phyloP scores from a whole-genome alignment of 2,888 invertebrate genomes.

The Drosophila monieri region DNA sequence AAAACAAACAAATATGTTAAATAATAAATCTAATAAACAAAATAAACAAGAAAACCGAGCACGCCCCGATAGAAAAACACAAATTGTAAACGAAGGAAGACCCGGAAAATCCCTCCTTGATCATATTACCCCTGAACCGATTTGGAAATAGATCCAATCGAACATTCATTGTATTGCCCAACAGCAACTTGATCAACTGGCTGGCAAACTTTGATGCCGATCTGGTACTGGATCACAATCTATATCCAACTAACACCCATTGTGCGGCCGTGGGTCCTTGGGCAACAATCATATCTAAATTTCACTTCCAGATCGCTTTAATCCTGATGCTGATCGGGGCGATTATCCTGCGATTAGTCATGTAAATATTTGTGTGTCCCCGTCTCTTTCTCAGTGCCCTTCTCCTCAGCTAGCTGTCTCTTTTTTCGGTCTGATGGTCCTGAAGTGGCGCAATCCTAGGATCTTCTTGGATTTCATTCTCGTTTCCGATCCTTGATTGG shows the following conservation, averaged over 20 bases:
- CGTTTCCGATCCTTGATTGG: constrained; percentile 38
- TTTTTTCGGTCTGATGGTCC: background rate
- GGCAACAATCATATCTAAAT: constrained; percentile 17
- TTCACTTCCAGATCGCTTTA: constrained; percentile 22
- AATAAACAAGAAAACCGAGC: constrained; percentile 2
- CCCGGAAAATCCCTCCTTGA: constrained; percentile 16
- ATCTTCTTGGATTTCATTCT: constrained; percentile 9
- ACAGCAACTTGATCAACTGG: constrained; percentile 23
- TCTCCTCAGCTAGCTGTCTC: background rate
- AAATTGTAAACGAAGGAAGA: background rate
- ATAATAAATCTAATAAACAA: constrained; percentile 21
- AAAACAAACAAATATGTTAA: background rate
- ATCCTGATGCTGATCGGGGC: constrained; percentile 43
- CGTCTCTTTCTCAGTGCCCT: background rate
- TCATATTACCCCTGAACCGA: constrained; percentile 20
- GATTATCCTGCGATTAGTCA: constrained; percentile 40
- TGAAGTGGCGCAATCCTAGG: constrained; percentile 26
- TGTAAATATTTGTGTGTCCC: constrained; percentile 39
- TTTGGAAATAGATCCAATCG: constrained; percentile 11
- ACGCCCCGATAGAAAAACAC: background rate
- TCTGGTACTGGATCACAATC: constrained; percentile 21
- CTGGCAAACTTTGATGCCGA: background rate
- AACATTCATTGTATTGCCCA: constrained; percentile 5
- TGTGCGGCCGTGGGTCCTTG: constrained; percentile 7
- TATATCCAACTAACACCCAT: constrained; percentile 35